A percentile compares a stretch with the other conserved stretches of the same genome.
Conservation (phyloP, 1,140 invertebrate species). For the Laupala kohalensis region DNA sequence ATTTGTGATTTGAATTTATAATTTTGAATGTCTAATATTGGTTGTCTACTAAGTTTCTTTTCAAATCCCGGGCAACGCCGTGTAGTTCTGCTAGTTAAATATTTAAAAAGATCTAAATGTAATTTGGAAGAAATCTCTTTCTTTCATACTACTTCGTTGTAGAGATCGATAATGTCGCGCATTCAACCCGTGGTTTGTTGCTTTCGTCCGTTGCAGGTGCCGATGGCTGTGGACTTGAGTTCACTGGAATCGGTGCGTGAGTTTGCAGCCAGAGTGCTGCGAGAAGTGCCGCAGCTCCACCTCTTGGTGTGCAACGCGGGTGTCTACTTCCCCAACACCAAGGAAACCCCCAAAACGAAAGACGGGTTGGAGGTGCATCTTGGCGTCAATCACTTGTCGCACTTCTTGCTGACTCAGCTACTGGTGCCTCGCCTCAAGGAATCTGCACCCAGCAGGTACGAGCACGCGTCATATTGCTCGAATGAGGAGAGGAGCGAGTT, state of each 20-base stretch:
- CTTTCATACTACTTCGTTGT: no score
- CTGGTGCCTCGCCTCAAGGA: slow-evolving; percentile 32
- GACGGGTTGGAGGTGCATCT: slow-evolving; percentile 78
- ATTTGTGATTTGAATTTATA: no score
- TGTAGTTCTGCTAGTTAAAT: no score
- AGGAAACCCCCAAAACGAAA: slow-evolving; percentile 41
- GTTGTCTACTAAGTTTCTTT: no score
- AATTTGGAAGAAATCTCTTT: no score
- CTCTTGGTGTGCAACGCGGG: slow-evolving; percentile 69
- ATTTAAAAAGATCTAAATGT: no score
- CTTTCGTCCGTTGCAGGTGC: slow-evolving; percentile 49
- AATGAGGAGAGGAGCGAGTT: no score
- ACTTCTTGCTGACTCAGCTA: slow-evolving; percentile 72
- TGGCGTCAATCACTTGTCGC: slow-evolving; percentile 66
- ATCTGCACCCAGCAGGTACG: slow-evolving; percentile 9
- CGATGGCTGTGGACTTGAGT: slow-evolving; percentile 55
- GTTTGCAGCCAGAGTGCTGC: slow-evolving; percentile 50
- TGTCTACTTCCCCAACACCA: slow-evolving; percentile 37
- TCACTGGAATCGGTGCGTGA: slow-evolving; percentile 53
- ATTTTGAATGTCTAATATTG: no score
- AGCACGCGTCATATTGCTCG: no score
- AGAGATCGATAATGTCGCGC: no score
- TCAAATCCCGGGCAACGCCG: no score
- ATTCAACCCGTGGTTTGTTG: no score
- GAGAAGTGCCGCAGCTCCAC: slow-evolving; percentile 46